Conservation (phyloP, 2,113 vertebrate species). For the Siniperca chuatsi region DNA sequence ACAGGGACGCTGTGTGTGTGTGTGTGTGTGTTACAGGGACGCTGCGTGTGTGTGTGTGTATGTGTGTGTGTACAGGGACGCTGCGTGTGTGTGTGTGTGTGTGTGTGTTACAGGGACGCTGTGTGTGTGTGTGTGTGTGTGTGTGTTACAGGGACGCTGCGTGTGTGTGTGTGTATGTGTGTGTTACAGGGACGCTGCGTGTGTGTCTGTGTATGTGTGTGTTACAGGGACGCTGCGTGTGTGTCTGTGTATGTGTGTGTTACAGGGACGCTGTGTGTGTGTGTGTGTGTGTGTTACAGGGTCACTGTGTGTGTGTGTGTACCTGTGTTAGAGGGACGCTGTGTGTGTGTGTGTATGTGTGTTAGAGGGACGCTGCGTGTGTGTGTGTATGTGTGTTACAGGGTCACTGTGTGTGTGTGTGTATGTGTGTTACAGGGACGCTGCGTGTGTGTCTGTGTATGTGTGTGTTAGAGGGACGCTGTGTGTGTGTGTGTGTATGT, state of each 20-base stretch:
- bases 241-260: neutral
- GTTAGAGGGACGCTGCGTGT: neutral
- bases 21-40: neutral
- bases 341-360: neutral
- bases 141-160: neutral
- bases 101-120: no score
- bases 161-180: neutral
- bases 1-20: neutral
- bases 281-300: neutral
- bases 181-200: neutral
- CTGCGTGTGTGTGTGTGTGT: neutral
- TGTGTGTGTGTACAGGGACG: no score
- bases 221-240: neutral
- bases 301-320: no score
- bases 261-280: neutral
- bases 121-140: no score
- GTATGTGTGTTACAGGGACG: neutral
- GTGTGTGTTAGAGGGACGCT: neutral
- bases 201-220: no score
- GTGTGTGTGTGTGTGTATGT: neutral
- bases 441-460: no score
- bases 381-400: neutral
- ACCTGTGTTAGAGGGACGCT: no score
- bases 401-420: neutral
- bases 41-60: neutral